A percentile compares a stretch with the other conserved stretches of the same genome.
These are phyloP conservation scores for Epicauta chinensis DNA, from an alignment of 1,140 invertebrate species.

Conservation along the genomic window DNA sequence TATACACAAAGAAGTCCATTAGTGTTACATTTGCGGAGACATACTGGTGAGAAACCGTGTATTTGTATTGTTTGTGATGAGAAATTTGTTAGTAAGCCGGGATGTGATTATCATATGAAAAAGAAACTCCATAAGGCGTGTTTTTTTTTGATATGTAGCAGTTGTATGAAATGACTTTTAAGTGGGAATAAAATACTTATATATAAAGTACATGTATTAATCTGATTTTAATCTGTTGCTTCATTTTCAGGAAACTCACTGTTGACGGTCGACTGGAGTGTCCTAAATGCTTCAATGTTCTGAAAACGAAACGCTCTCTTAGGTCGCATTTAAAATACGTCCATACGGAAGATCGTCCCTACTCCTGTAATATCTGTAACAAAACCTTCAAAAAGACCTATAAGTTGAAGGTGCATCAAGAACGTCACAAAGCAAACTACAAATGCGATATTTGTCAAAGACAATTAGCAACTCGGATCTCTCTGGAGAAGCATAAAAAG, in stretches of 20 bases:
- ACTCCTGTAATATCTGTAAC: slow-evolving; percentile 52
- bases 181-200: too few species aligned
- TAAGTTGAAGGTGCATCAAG: slow-evolving; percentile 38
- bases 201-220: too few species aligned
- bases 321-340: slow-evolving; percentile 51
- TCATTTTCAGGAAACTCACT: slow-evolving; percentile 11
- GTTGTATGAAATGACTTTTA: too few species aligned
- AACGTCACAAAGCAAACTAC: not conserved
- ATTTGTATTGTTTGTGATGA: slow-evolving; percentile 1
- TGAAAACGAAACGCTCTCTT: slow-evolving; percentile 37
- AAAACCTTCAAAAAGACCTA: slow-evolving; percentile 45
- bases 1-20: slow-evolving; percentile 4
- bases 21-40: not conserved
- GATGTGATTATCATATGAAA: too few species aligned
- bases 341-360: slow-evolving; percentile 52
- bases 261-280: too few species aligned
- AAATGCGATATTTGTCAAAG: not conserved
- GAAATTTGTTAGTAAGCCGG: too few species aligned
- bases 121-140: too few species aligned
- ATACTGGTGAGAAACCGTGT: not conserved
- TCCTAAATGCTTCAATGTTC: slow-evolving; percentile 10
- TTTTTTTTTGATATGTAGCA: too few species aligned
- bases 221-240: too few species aligned
- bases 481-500: slow-evolving; percentile 45
- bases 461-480: too few species aligned